These are phyloP conservation scores for Kryphioiulus occultus DNA, from an alignment of 2,888 invertebrate species.

Conservation along the genomic window DNA sequence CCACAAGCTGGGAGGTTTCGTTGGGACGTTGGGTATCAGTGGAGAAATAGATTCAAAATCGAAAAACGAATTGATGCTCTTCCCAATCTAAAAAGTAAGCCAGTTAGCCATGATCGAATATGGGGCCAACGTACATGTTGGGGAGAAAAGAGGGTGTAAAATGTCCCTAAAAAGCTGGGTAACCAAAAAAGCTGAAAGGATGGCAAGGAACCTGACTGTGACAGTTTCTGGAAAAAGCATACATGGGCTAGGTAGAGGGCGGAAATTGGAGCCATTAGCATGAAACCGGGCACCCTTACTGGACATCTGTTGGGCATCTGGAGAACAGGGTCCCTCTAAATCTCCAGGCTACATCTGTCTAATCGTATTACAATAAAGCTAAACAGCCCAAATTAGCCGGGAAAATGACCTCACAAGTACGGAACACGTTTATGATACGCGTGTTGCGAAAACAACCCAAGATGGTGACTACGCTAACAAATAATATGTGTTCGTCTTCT, in stretches of 20 bases:
- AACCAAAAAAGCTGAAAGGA: not conserved
- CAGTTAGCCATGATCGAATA: not conserved
- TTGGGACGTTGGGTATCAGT: not conserved
- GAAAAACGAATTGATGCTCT: conserved; percentile 9
- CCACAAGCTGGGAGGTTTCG: not conserved
- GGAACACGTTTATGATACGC: not conserved
- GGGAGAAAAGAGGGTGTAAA: not conserved
- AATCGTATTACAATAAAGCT: conserved; percentile 12
- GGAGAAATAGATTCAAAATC: not conserved
- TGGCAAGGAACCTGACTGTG: not conserved
- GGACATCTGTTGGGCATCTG: conserved; percentile 14
- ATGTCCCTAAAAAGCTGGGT: not conserved
- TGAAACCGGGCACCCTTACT: not conserved
- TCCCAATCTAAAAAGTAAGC: not conserved
- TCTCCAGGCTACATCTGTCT: not conserved
- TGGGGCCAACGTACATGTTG: not conserved
- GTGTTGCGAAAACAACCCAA: not conserved
- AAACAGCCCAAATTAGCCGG: not conserved
- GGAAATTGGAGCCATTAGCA: conserved; percentile 18
- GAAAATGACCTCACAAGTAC: not conserved
- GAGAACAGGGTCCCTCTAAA: not conserved
- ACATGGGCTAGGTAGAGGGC: not conserved
- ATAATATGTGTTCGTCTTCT: not conserved
- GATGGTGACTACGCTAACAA: not conserved
- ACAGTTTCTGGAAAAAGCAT: conserved; percentile 9